These are phyloP conservation scores for Acronicta leporina DNA, from an alignment of 2,888 invertebrate species.

Conservation along the genomic window DNA sequence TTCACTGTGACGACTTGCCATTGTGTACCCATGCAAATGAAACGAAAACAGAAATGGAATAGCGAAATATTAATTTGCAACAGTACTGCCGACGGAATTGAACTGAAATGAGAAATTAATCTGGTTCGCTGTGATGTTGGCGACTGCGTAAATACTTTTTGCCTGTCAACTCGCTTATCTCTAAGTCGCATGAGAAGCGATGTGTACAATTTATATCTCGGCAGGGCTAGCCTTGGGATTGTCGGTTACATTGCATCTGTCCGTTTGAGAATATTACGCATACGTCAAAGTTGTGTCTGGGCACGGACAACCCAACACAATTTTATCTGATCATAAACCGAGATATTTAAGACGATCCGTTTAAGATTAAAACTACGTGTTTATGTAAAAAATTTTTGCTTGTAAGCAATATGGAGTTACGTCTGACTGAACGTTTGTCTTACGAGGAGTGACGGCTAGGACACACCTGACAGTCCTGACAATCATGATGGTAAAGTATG, in stretches of 20 bases:
- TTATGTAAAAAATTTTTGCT: constrained; percentile 42
- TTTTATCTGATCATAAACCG: constrained; percentile 30
- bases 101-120: constrained; percentile 65
- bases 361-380: constrained; percentile 45
- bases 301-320: constrained; percentile 32
- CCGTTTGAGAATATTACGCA: constrained; percentile 70
- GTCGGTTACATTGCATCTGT: constrained; percentile 71
- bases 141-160: constrained; percentile 57
- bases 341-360: constrained; percentile 54
- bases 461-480: constrained; percentile 71
- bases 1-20: constrained; percentile 56
- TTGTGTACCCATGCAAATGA: constrained; percentile 61
- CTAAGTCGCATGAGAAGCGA: constrained; percentile 55
- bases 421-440: constrained; percentile 65
- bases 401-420: constrained; percentile 52
- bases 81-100: constrained; percentile 56
- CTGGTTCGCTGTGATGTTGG: constrained; percentile 62
- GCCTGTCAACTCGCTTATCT: constrained; percentile 61
- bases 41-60: constrained; percentile 67
- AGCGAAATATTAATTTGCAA: constrained; percentile 65
- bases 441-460: constrained; percentile 76
- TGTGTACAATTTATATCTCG: constrained; percentile 72
- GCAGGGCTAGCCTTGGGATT: constrained; percentile 70
- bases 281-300: constrained; percentile 59
- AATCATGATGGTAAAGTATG: constrained; percentile 61